phyloP scores from a whole-genome alignment of 2,888 invertebrate species.

The Melipona bicolor region DNA sequence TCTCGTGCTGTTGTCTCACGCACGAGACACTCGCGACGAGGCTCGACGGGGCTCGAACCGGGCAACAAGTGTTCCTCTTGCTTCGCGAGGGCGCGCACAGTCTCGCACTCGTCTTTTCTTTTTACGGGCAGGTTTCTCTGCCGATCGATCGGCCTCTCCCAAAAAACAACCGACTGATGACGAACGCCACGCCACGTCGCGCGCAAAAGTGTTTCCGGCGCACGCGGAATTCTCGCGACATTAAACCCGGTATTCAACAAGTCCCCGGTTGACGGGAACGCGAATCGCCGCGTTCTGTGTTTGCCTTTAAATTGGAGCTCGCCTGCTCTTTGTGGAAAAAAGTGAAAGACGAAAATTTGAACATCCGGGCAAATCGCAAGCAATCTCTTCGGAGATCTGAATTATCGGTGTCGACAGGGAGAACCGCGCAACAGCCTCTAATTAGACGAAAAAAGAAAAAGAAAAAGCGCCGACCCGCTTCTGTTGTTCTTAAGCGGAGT shows the following conservation, averaged over 20 bases:
- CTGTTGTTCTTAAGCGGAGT: background rate
- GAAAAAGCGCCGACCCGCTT: background rate
- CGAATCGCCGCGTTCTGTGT: background rate
- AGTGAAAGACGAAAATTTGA: no score
- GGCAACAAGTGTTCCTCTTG: constrained; percentile 71
- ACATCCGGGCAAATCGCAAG: background rate
- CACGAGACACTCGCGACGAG: constrained; percentile 65
- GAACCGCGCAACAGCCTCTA: background rate
- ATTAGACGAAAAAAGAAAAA: background rate
- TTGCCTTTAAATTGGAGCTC: background rate
- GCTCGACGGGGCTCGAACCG: constrained; percentile 29
- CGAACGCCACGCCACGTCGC: background rate
- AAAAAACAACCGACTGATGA: constrained; percentile 33
- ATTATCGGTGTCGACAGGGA: background rate
- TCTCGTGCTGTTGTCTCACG: constrained; percentile 63
- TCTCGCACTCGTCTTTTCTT: constrained; percentile 17
- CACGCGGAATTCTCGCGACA: constrained; percentile 11
- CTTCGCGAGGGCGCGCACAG: constrained; percentile 34
- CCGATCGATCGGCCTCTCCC: constrained; percentile 33
- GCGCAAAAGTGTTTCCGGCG: constrained; percentile 16
- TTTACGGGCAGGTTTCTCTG: background rate
- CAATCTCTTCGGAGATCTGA: background rate
- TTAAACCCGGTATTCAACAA: constrained; percentile 38
- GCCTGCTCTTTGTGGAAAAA: background rate
- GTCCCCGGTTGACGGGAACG: background rate